Evolutionary conservation across 2,113 vertebrate genomes (phyloP).

Genomic region (Chlorocebus sabaeus): DNA sequence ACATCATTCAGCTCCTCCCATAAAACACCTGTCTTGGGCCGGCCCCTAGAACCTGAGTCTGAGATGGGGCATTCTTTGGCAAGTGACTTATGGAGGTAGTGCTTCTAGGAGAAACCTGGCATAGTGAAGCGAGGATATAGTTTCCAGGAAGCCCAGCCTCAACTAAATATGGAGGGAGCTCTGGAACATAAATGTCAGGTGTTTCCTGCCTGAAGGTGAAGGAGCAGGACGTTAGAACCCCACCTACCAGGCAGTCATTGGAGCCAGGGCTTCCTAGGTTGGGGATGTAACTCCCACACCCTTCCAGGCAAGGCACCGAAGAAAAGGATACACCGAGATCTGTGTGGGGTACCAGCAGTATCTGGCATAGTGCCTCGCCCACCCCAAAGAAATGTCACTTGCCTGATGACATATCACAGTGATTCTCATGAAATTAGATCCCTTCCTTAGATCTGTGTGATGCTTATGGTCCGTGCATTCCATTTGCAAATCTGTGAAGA

Average conservation of each 20-base stretch:
- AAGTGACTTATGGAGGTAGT: neutral
- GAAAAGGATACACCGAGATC: neutral
- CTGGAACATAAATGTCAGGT: neutral
- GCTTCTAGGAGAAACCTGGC: neutral
- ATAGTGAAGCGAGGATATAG: neutral
- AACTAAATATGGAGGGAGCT: neutral
- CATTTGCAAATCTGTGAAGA: neutral
- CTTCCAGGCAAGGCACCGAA: neutral
- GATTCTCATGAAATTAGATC: neutral
- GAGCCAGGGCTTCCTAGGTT: neutral
- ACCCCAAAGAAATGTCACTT: neutral
- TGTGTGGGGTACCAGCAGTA: too few species aligned
- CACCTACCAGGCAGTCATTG: neutral
- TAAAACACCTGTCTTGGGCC: neutral
- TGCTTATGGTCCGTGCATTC: fast-evolving
- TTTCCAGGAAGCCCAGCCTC: neutral
- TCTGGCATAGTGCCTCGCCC: neutral
- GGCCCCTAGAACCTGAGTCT: neutral
- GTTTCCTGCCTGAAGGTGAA: neutral
- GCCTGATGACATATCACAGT: neutral
- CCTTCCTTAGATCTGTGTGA: neutral
- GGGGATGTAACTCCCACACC: neutral
- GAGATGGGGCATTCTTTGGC: neutral
- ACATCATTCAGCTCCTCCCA: neutral
- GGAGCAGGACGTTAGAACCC: neutral